Conservation (phyloP, 2,888 invertebrate species). For the Oegoconia quadripuncta region DNA sequence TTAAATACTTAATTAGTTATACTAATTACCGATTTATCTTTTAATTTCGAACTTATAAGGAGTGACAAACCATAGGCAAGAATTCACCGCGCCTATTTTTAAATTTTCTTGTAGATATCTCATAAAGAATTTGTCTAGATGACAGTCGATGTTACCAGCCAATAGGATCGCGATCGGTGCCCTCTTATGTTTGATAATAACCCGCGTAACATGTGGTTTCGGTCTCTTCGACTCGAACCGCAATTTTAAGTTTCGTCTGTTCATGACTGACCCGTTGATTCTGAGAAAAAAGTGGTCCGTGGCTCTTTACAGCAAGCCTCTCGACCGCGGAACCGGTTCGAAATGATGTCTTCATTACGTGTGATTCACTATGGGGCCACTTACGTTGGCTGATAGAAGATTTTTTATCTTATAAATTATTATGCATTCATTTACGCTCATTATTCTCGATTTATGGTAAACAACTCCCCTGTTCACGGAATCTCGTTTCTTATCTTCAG, state of each 20-base stretch:
- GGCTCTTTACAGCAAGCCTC: constrained; percentile 34
- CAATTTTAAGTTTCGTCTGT: background rate
- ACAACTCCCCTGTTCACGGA: background rate
- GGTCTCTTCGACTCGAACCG: no score
- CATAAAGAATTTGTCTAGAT: no score
- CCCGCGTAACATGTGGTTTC: no score
- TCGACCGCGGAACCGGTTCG: constrained; percentile 60
- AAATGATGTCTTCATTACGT: constrained; percentile 72
- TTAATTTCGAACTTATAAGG: no score
- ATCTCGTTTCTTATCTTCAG: constrained; percentile 1
- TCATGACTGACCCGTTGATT: constrained; percentile 19
- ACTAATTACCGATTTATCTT: no score
- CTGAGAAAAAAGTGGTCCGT: constrained; percentile 35
- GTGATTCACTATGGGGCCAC: constrained; percentile 54
- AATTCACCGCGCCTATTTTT: no score
- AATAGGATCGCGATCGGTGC: no score
- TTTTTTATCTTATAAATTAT: constrained; percentile 31
- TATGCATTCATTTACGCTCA: constrained; percentile 8
- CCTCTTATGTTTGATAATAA: no score
- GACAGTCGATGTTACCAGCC: no score
- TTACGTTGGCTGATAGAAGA: constrained; percentile 33
- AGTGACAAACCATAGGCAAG: no score
- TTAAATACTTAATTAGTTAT: no score
- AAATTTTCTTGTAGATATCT: no score
- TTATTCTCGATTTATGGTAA: constrained; percentile 8